Conservation (phyloP, 1,140 invertebrate species). For the Andricus grossulariae region DNA sequence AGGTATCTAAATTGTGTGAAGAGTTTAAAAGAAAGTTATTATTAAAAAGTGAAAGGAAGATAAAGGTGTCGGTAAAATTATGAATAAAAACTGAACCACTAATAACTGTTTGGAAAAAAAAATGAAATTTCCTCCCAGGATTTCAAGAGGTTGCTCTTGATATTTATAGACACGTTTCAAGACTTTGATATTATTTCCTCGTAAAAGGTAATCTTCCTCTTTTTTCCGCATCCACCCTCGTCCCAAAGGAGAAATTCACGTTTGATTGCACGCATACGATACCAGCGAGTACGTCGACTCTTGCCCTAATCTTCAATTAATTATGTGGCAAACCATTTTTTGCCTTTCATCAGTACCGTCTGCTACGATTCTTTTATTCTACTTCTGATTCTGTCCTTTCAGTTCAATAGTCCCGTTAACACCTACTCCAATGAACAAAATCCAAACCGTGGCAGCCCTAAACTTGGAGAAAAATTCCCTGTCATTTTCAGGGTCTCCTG, state of each 20-base stretch:
- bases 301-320: conserved; percentile 56
- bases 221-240: neutral
- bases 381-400: too few relatives aligned
- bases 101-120: neutral
- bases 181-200: conserved; percentile 4
- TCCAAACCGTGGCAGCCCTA: too few relatives aligned
- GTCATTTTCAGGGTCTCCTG: too few relatives aligned
- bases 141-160: neutral
- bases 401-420: too few relatives aligned
- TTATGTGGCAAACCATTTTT: conserved; percentile 54
- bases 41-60: neutral
- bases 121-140: neutral
- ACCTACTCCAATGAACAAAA: too few relatives aligned
- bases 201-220: neutral
- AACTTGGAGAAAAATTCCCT: too few relatives aligned
- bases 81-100: neutral
- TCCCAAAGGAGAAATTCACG: neutral
- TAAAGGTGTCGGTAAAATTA: neutral
- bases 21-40: too few relatives aligned
- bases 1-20: too few relatives aligned
- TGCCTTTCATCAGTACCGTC: conserved; percentile 4
- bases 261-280: neutral
- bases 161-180: conserved; percentile 18
- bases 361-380: too few relatives aligned
- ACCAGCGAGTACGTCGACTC: conserved; percentile 12